These are phyloP conservation scores for Alviniconcha marisindica DNA, from an alignment of 1,140 invertebrate genomes.

Conservation along the genomic window DNA sequence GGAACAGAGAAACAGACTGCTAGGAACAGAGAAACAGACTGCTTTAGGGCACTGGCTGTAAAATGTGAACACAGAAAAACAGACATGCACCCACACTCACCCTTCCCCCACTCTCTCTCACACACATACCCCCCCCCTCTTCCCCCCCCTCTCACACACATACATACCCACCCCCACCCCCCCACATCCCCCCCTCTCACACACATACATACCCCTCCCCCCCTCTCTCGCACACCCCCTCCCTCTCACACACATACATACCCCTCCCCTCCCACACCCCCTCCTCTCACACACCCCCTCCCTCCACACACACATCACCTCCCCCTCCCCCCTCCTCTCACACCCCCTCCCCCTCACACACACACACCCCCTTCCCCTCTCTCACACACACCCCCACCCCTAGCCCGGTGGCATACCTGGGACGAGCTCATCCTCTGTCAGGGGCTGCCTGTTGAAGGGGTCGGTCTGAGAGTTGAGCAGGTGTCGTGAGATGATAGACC, in stretches of 20 bases:
- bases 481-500: constrained; percentile 93
- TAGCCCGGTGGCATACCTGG: constrained; percentile 79
- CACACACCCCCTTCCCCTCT: neutral
- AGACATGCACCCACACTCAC: too few species aligned
- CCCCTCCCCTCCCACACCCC: too few species aligned
- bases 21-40: neutral
- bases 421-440: constrained; percentile 91
- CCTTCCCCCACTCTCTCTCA: too few species aligned
- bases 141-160: neutral
- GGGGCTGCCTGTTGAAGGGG: constrained; percentile 96
- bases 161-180: neutral
- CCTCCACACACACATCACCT: neutral
- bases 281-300: too few species aligned
- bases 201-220: too few species aligned
- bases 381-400: neutral
- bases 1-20: neutral
- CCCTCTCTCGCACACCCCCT: neutral
- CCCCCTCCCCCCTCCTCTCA: neutral
- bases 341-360: neutral
- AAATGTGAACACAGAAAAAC: too few species aligned
- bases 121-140: too few species aligned
- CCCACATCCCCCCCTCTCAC: neutral
- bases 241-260: too few species aligned
- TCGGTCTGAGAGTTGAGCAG: constrained; percentile 97
- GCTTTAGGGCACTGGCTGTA: too few species aligned